Conservation (phyloP, 2,797 vertebrate species). For the Trichosurus vulpecula region DNA sequence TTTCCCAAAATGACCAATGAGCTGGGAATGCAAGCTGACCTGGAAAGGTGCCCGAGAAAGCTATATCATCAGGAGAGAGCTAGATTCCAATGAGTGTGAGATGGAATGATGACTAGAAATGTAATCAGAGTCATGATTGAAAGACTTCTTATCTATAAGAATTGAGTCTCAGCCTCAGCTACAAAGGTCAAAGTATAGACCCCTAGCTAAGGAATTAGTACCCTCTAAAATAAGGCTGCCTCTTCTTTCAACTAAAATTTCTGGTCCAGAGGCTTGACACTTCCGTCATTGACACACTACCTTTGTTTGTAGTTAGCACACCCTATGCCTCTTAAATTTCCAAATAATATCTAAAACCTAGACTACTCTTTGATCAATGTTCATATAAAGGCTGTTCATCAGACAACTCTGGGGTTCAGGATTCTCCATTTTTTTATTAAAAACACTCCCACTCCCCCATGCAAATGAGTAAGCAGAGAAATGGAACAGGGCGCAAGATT, state of each 20-base stretch:
- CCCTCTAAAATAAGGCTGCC: background rate
- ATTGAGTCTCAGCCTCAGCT: background rate
- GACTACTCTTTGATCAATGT: background rate
- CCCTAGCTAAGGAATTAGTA: no score
- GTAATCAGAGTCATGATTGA: background rate
- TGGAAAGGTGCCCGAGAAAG: background rate
- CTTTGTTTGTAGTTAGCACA: background rate
- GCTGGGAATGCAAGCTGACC: background rate
- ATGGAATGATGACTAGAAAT: background rate
- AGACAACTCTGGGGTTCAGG: background rate
- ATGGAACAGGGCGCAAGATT: background rate
- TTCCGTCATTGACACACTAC: background rate
- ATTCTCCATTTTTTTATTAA: background rate
- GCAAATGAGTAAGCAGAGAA: background rate
- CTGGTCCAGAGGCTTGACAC: background rate
- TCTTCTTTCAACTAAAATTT: background rate
- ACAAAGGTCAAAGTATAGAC: background rate
- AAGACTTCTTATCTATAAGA: background rate
- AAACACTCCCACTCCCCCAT: background rate
- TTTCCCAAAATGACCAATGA: background rate
- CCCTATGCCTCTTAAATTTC: background rate
- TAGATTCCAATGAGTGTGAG: background rate
- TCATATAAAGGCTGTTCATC: background rate
- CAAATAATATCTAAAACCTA: background rate
- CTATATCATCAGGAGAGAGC: background rate